Evolutionary conservation across 2,888 invertebrate species (phyloP), one percentile per base, ranked within the genome.

Genomic region (Leucozona laternaria): DNA sequence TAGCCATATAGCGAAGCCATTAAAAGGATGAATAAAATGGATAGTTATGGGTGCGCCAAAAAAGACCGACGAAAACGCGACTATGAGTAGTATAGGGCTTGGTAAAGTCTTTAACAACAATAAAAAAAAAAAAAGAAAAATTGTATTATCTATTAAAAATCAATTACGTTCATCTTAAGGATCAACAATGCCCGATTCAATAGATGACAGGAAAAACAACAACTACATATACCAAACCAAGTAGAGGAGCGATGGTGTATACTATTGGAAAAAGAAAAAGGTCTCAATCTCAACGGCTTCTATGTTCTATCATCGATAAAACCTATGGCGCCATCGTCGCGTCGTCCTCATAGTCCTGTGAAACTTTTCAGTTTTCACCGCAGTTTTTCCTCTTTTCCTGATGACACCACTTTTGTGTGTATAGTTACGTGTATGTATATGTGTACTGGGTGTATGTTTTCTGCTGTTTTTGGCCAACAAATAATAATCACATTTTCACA

Each of bases 401-500:
- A 45, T 57, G 40, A 34, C 13, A 22, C 34, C 5, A 37, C 11
- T 20, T n/a, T 20, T 11, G 8, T 48, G 10, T 25, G n/a, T 34
- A 13, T 15, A 1, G n/a, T 6, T 28, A 31, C 6, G 7, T 31
- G 37, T 60, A 4, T 15, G 37, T 31, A 37, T 53, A 10, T 73
- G n/a, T 45, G 20, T 28, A n/a, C n/a, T n/a, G 15, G 20, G n/a
- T 50, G 0, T 17, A 17, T 48, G 20, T 48, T 10, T 10, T 25
- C 5, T 81, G 76, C 70, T 77, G 71, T 72, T 82, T 82, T 72
- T 82, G 77, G 82, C 78, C 43, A 68, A 77, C 77, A 82, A 82
- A 82, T 82, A 82, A 82, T 82, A 82, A 77, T 77, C 77, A 81
- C 77, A 71, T 77, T 82, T 78, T 77, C 77, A 77, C 81, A 71